These are phyloP conservation scores for Spodoptera picta DNA, from an alignment of 2,888 invertebrate genomes.

Conservation along the genomic window DNA sequence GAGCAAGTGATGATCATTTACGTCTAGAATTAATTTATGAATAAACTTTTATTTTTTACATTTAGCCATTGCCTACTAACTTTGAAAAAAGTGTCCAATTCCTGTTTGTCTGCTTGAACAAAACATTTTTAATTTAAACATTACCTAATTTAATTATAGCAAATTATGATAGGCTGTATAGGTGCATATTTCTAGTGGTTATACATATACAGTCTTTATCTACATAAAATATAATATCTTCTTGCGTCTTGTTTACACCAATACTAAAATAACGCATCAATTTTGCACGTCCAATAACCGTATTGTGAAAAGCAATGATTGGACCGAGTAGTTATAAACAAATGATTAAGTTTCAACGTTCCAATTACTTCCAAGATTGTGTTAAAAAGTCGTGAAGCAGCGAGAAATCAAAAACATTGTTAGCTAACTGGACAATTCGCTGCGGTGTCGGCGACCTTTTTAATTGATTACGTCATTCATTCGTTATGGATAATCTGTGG, in stretches of 20 bases:
- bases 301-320: constrained; percentile 38
- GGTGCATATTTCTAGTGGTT: no score
- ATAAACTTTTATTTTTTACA: constrained; percentile 60
- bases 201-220: no score
- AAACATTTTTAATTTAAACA: no score
- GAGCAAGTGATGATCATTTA: constrained; percentile 59
- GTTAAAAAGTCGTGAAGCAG: constrained; percentile 23
- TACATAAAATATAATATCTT: no score
- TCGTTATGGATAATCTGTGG: constrained; percentile 22
- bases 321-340: constrained; percentile 31
- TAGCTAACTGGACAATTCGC: constrained; percentile 13
- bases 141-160: no score
- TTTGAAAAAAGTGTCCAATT: no score
- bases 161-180: no score
- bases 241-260: no score
- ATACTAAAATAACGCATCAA: constrained; percentile 40
- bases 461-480: constrained; percentile 41
- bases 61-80: constrained; percentile 59
- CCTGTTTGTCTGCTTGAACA: no score
- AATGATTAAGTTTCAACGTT: constrained; percentile 33
- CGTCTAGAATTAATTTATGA: constrained; percentile 61
- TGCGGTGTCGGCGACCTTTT: constrained; percentile 25
- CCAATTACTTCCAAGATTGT: constrained; percentile 43
- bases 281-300: constrained; percentile 63
- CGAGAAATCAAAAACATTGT: constrained; percentile 19